Evolutionary conservation across 35 echinoderm and acorn worm genomes (phyloP).

Genomic region (Ophiothrix spiculata): DNA sequence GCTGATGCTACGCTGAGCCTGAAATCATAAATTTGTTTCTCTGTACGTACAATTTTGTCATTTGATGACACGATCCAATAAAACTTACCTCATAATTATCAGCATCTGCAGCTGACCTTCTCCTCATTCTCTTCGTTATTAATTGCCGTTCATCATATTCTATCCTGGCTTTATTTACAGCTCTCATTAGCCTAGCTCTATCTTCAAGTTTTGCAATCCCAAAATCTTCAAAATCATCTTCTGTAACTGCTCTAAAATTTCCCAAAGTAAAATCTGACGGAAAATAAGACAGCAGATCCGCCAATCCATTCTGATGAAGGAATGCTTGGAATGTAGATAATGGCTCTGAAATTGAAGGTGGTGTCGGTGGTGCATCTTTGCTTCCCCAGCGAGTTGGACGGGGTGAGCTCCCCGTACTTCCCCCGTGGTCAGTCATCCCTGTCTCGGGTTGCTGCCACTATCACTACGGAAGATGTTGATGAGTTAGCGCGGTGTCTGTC

Average conservation of each 20-base stretch:
- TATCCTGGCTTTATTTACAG: conserved; percentile 58
- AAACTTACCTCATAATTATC: background rate
- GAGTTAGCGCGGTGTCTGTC: background rate
- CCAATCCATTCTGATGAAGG: conserved; percentile 59
- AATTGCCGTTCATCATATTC: conserved; percentile 72
- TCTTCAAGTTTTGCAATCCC: conserved; percentile 30
- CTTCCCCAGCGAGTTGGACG: background rate
- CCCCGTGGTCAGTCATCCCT: conserved; percentile 16
- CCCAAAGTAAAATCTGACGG: conserved; percentile 77
- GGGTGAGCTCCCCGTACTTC: background rate
- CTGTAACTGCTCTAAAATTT: conserved; percentile 80
- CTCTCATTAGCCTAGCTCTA: conserved; percentile 61
- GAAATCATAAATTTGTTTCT: too few relatives aligned
- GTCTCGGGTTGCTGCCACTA: background rate
- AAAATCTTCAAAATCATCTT: conserved; percentile 90
- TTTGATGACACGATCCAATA: too few relatives aligned
- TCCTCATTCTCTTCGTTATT: conserved; percentile 19
- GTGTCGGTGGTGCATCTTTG: background rate
- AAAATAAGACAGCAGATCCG: conserved; percentile 49
- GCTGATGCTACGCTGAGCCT: too few relatives aligned
- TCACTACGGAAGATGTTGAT: background rate
- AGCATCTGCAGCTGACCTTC: conserved; percentile 7
- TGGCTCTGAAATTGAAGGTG: conserved; percentile 17
- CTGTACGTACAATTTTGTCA: too few relatives aligned
- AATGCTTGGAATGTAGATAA: conserved; percentile 54